Evolutionary conservation across 2,113 vertebrate species (phyloP).

Genomic region (Charadrius vociferus): DNA sequence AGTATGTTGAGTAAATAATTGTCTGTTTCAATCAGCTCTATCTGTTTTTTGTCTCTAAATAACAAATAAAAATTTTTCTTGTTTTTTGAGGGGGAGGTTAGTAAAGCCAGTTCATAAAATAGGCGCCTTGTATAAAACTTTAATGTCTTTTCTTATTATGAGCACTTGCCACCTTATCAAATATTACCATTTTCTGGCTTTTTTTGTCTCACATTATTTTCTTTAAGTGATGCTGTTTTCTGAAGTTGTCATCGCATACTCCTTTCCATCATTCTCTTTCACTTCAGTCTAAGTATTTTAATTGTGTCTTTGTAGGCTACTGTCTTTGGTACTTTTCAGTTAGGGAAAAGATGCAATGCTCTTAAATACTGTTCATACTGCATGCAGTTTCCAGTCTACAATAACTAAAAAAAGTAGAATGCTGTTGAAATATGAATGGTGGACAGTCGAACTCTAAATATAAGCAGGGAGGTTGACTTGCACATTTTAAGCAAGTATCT

Average conservation of each 20-base stretch:
- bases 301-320: background rate
- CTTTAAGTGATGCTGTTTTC: background rate
- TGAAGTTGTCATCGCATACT: background rate
- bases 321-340: background rate
- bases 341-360: background rate
- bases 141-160: background rate
- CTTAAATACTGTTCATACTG: background rate
- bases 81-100: background rate
- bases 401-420: background rate
- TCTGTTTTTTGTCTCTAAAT: background rate
- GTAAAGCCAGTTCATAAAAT: background rate
- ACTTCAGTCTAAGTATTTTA: background rate
- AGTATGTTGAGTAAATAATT: background rate
- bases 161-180: background rate
- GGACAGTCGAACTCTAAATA: background rate
- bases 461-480: background rate
- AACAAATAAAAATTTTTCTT: background rate
- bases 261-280: background rate
- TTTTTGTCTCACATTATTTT: background rate
- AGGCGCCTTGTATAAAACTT: background rate
- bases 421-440: background rate
- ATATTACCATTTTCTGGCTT: background rate
- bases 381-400: background rate
- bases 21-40: background rate
- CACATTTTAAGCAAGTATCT: conserved; percentile 4